Evolutionary conservation across 2,113 vertebrate genomes (phyloP).

Genomic region (Malurus cyaneus): DNA sequence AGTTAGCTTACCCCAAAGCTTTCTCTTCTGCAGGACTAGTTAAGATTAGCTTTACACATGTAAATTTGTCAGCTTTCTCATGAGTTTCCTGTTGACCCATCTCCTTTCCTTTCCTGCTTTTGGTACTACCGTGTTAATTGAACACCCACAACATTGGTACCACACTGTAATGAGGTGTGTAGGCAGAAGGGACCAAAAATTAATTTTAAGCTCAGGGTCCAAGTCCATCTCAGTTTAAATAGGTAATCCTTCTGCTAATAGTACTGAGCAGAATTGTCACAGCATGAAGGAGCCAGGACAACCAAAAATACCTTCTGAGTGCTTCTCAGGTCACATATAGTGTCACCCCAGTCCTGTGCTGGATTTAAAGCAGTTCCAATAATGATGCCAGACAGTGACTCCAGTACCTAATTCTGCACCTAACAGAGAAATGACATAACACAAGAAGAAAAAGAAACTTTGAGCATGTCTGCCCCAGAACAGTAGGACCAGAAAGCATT

Average conservation of each 20-base stretch:
- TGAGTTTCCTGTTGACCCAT: not conserved
- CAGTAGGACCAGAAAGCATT: not conserved
- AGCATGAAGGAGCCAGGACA: not conserved
- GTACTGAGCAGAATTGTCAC: not conserved
- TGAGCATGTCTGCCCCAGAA: not conserved
- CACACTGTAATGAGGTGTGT: not conserved
- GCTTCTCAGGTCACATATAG: not conserved
- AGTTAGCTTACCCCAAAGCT: not conserved
- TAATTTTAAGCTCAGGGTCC: not conserved
- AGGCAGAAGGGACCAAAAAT: not conserved
- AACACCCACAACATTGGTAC: not conserved
- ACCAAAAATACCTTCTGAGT: slow-evolving; percentile 5
- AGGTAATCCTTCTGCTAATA: not conserved
- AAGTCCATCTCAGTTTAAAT: not conserved
- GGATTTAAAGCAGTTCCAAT: not conserved
- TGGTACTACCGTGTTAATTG: not conserved
- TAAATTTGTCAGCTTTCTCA: not conserved
- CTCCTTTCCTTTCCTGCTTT: not conserved
- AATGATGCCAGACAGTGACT: not conserved
- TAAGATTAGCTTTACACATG: not conserved
- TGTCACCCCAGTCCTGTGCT: not conserved
- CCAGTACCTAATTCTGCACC: not conserved
- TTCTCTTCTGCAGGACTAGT: not conserved
- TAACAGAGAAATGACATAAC: not conserved
- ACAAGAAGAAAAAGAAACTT: not conserved